Base-by-base conservation (phyloP, 2,888 invertebrate genomes). In the Leptopterna dolabrata region DNA sequence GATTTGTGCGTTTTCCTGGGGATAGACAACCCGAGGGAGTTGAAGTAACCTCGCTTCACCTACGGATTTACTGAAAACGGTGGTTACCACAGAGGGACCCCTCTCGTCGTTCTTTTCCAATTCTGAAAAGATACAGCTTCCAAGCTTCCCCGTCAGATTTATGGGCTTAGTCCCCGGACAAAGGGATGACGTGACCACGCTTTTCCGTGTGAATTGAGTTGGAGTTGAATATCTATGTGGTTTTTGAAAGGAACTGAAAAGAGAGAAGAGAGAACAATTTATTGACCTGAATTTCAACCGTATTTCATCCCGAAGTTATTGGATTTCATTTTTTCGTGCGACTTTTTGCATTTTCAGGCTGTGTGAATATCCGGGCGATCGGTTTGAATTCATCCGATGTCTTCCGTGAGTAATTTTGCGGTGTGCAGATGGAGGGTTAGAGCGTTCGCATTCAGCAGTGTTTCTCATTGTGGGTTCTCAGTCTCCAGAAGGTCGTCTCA, bases 51-150 rank as follows among this genome's bases (percentile, higher is more conserved):
- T 36, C 73, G 73, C 73, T 36, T 41, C 73, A 73, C 73, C 73
- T 73, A 41, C 73, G 36, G 73, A 73, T 73, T 73, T 41, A 41
- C 73, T 73, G 73, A 36, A 73, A 73, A 73, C 73, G 30, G 36
- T 73, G 14, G 73, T 73, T 73, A 41, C 73, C 36, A 36, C 36
- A 73, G 36, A 16, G 73, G n/a, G 19, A 41, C 30, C 16, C 73
- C 29, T n/a, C 19, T 36, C 73, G 30, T 36, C 73, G 73, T 73
- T 41, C 16, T 78, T 41, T 45, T 78, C 47, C 47, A 43, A 78
- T 76, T 30, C 76, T 41, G 45, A 78, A 78, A 47, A 78, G 45
- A 78, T 78, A 45, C 45, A 76, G 76, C 30, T 76, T 78, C 14
- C 78, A 41, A 41, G 45, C 45, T 14, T 45, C 36, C 47, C 2